Evolutionary conservation across 1,140 invertebrate genomes (phyloP).

Genomic region (Neotoxoptera formosana): DNA sequence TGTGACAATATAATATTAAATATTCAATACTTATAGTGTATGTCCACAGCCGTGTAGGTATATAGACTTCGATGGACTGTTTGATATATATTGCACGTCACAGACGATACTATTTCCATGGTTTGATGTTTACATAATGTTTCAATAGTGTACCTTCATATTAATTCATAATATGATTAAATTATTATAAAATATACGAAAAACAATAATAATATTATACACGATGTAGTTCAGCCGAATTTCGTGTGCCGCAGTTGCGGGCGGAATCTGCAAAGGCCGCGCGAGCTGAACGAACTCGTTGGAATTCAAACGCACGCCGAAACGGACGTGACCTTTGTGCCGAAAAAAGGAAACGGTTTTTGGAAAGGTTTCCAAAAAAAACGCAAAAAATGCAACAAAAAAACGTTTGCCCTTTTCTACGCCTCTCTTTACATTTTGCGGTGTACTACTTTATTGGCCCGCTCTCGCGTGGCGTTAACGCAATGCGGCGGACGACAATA

Average conservation of each 20-base stretch:
- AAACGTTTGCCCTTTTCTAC: constrained; percentile 30
- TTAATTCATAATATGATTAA: too few species aligned
- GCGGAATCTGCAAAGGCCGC: neutral
- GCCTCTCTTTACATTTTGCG: constrained; percentile 20
- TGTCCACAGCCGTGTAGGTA: neutral
- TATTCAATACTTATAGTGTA: neutral
- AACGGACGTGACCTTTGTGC: constrained; percentile 12
- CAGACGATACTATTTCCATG: neutral
- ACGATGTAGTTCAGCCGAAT: neutral
- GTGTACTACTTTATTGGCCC: constrained; percentile 7
- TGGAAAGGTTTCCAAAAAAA: neutral
- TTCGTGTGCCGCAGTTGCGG: neutral
- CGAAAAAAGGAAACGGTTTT: neutral
- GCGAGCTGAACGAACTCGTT: neutral
- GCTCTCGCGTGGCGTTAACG: neutral
- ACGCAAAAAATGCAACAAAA: neutral
- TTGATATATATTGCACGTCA: neutral
- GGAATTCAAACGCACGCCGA: neutral
- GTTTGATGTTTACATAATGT: neutral
- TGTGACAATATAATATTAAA: neutral
- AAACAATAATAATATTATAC: neutral
- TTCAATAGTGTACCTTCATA: neutral
- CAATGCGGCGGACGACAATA: constrained; percentile 31
- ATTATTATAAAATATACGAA: neutral
- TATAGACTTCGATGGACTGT: neutral